A percentile compares a stretch with the other conserved stretches of the same genome.
Conservation (phyloP, 2,113 vertebrate genomes). For the Pterocles burchelli region DNA sequence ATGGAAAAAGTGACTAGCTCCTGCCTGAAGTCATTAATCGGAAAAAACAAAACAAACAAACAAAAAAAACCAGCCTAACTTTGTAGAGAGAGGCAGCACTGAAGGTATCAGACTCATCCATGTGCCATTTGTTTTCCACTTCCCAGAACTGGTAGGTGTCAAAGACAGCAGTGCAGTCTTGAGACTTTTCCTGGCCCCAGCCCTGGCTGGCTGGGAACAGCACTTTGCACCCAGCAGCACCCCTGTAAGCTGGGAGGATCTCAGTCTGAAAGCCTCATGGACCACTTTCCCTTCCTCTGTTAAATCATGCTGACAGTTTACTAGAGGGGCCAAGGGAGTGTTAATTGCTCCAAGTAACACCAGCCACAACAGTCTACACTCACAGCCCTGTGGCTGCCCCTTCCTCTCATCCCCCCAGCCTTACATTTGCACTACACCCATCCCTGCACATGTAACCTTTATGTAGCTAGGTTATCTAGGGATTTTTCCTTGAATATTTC, state of each 20-base stretch:
- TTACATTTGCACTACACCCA: not conserved
- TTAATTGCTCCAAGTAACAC: not conserved
- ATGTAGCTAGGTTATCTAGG: not conserved
- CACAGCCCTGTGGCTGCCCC: not conserved
- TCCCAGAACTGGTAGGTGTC: not conserved
- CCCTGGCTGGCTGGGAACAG: not conserved
- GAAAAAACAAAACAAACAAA: not conserved
- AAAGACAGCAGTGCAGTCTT: not conserved
- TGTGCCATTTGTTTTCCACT: not conserved
- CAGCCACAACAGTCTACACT: not conserved
- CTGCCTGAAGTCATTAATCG: not conserved
- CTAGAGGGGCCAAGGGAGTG: not conserved
- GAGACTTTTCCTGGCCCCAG: not conserved
- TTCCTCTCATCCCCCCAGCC: not conserved
- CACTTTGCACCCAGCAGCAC: not conserved
- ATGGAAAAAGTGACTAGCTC: not conserved
- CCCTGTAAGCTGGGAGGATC: not conserved
- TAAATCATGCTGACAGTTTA: not conserved
- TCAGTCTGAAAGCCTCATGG: not conserved
- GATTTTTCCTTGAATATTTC: constrained; percentile 33
- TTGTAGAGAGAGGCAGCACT: not conserved
- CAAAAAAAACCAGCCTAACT: not conserved
- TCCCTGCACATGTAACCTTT: not conserved
- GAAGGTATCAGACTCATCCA: not conserved
- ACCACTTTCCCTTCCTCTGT: not conserved